A percentile compares a stretch with the other conserved stretches of the same genome.
Conservation (phyloP, 2,113 vertebrate species). For the Phrynosoma platyrhinos region DNA sequence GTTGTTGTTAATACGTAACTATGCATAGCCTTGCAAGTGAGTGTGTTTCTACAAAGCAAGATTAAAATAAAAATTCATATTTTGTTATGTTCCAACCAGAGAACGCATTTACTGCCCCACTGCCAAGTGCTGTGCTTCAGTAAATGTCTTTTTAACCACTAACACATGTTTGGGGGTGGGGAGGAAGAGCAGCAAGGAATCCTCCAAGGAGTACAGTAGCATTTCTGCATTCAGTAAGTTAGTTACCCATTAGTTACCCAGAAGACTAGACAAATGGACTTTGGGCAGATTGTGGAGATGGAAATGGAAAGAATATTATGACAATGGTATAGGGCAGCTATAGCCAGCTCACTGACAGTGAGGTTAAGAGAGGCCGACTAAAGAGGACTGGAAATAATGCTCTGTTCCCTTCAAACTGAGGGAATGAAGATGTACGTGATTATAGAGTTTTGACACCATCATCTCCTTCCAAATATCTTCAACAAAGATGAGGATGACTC, state of each 20-base stretch:
- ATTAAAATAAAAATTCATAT: conserved; percentile 22
- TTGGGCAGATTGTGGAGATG: conserved; percentile 58
- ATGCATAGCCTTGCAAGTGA: background rate
- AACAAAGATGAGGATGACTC: background rate
- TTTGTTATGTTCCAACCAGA: conserved; percentile 31
- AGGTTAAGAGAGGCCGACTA: background rate
- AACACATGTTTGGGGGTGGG: conserved; percentile 73
- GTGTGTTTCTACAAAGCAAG: background rate
- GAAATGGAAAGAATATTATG: conserved; percentile 37
- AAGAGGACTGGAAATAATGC: no score
- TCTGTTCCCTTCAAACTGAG: no score
- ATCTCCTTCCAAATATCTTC: background rate
- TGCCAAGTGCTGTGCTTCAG: conserved; percentile 66
- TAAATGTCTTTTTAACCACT: conserved; percentile 72
- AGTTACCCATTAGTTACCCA: conserved; percentile 65
- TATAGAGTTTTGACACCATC: background rate
- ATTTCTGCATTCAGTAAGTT: conserved; percentile 74
- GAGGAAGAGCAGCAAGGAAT: conserved; percentile 58
- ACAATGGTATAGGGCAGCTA: conserved; percentile 35
- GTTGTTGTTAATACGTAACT: background rate
- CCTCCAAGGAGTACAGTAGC: conserved; percentile 76
- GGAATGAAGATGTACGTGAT: background rate
- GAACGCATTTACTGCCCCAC: background rate
- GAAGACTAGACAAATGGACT: conserved; percentile 69
- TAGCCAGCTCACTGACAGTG: conserved; percentile 10